Percentiles rank a stretch among this genome's conserved stretches.
Evolutionary conservation across 1,140 invertebrate species (phyloP).

Genomic region (Octopus bimaculoides): DNA sequence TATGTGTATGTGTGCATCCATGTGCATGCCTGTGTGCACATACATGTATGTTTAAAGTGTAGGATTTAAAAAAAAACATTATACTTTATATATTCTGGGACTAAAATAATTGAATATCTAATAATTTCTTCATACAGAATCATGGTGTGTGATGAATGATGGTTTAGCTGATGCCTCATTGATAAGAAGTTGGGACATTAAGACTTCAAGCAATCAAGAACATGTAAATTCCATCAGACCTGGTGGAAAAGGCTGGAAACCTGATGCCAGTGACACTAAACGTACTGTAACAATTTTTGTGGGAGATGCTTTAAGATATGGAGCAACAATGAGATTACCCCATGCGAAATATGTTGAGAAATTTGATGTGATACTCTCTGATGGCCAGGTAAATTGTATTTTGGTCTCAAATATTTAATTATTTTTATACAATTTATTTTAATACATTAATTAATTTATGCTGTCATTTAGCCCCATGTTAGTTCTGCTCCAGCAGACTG

Average conservation of each 20-base stretch:
- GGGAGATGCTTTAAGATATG: neutral
- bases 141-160: neutral
- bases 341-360: neutral
- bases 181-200: neutral
- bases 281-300: neutral
- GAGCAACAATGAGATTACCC: neutral
- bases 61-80: too few species aligned
- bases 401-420: too few species aligned
- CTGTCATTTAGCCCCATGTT: too few species aligned
- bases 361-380: neutral
- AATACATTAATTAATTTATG: too few species aligned
- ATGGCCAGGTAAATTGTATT: neutral
- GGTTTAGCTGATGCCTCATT: neutral
- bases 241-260: neutral
- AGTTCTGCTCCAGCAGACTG: too few species aligned
- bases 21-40: too few species aligned
- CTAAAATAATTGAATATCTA: too few species aligned
- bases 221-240: neutral
- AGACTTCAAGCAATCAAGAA: neutral
- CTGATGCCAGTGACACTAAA: neutral
- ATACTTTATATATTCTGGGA: too few species aligned
- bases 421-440: too few species aligned
- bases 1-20: too few species aligned
- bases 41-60: too few species aligned
- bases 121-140: neutral